Evolutionary conservation across 2,797 vertebrate genomes (phyloP), one percentile per base, ranked within the genome.

Genomic region (Bovichtus diacanthus): DNA sequence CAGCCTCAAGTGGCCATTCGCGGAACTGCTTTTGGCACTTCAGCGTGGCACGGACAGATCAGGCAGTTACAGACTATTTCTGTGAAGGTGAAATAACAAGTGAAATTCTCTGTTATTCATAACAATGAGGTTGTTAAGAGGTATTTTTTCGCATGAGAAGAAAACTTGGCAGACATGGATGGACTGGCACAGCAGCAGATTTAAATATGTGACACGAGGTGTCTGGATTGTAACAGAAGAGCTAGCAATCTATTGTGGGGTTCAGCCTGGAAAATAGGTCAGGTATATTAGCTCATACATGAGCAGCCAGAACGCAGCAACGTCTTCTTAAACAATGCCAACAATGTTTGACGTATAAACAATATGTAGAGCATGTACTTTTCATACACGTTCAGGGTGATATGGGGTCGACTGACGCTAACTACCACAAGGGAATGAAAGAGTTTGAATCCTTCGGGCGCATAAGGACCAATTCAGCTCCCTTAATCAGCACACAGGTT

Each of bases 231-330:
- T n/a, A 73, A 55, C 49, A 43, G 50, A 55, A 13, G 3, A 65
- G 21, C 41, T 12, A 60, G 44, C 41, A 36, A 21, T 41, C 51
- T 16, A 66, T 66, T 75, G 61, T 82, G 60, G 21, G 77, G 67
- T 81, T 77, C 53, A 60, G 68, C 65, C 47, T 80, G 69, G 60
- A 89, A 95, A 94, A 88, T 86, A 74, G 90, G 92, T 91, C 90
- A 90, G 50, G 84, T 87, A 87, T 91, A 87, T 91, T 81, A 89
- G 84, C 80, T 89, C 73, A 79, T 83, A 78, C 70, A 76, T 76
- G 47, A 85, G 59, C 74, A 74, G 68, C 43, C 78, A 70, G 46
- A 73, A 77, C 53, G 21, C 85, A 90, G 76, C 70, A 84, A 47
- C 74, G 41, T 88, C 63, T 77, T 18, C 9, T 2, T n/a, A 72